Conservation (phyloP, 1,140 invertebrate species). For the Archivesica marissinica region DNA sequence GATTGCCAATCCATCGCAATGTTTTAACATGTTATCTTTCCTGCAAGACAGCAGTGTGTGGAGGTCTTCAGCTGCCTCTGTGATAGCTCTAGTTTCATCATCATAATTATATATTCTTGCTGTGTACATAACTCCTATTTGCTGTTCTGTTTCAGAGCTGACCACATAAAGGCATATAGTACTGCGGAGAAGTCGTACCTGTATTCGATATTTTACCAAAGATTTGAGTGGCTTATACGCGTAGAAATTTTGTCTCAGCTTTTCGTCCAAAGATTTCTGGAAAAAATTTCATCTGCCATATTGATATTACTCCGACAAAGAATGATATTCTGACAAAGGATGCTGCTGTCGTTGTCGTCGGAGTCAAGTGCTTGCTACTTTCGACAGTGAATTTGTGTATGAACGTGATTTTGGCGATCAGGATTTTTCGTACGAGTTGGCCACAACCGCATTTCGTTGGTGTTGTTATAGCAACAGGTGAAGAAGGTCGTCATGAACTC, state of each 20-base stretch:
- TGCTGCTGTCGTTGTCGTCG: too few relatives aligned
- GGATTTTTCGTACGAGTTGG: background rate
- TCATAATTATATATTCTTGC: too few relatives aligned
- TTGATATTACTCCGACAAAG: slow-evolving; percentile 14
- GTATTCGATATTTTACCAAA: background rate
- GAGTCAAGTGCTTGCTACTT: slow-evolving; percentile 33
- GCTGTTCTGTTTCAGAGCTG: slow-evolving; percentile 61
- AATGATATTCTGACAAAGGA: background rate
- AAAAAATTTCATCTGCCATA: slow-evolving; percentile 41
- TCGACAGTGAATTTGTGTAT: slow-evolving; percentile 58
- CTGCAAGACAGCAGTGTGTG: too few relatives aligned
- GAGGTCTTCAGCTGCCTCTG: too few relatives aligned
- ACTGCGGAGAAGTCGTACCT: background rate
- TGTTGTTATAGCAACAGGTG: background rate
- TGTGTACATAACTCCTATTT: too few relatives aligned
- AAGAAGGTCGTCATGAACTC: background rate
- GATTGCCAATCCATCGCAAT: too few relatives aligned
- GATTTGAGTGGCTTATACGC: background rate
- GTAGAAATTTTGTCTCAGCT: background rate
- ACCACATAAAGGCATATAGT: background rate
- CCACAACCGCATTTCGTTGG: background rate
- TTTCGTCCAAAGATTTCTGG: slow-evolving; percentile 29
- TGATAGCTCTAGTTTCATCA: too few relatives aligned
- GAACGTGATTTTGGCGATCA: background rate
- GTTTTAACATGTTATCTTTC: too few relatives aligned